phyloP scores from a whole-genome alignment of 2,113 vertebrate genomes.

The Bambusicola thoracicus region DNA sequence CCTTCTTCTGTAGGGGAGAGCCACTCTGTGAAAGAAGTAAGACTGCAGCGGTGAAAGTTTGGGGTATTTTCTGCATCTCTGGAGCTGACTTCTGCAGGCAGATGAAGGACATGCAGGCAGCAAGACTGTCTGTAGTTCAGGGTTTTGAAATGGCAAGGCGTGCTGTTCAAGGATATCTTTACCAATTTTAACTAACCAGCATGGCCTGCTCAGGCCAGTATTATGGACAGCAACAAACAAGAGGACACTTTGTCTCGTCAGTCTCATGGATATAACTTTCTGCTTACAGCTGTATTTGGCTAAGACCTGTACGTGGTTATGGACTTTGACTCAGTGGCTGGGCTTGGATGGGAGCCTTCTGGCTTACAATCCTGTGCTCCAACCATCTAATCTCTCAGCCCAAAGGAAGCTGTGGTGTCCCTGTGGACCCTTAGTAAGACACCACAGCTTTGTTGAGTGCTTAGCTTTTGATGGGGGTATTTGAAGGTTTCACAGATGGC shows the following conservation, averaged over 20 bases:
- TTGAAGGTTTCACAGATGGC: conserved; percentile 55
- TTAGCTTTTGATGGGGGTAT: conserved; percentile 46
- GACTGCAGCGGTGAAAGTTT: background rate
- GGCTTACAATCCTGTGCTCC: conserved; percentile 31
- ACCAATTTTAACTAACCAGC: conserved; percentile 4
- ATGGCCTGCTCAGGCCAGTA: conserved; percentile 15
- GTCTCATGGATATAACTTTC: conserved; percentile 70
- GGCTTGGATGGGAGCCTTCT: conserved; percentile 65
- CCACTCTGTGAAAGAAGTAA: background rate
- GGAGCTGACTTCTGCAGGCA: background rate
- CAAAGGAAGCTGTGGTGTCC: conserved; percentile 61
- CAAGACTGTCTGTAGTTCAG: background rate
- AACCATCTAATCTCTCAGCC: conserved; percentile 60
- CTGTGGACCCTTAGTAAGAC: conserved; percentile 52
- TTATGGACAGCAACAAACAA: conserved; percentile 52
- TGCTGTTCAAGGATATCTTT: background rate
- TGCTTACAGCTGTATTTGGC: conserved; percentile 68
- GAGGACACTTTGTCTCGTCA: conserved; percentile 58
- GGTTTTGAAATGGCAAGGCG: background rate
- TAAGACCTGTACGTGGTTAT: conserved; percentile 50
- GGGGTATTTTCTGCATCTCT: background rate
- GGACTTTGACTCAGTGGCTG: conserved; percentile 66
- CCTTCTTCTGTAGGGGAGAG: background rate
- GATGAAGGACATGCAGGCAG: background rate
- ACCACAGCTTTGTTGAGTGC: conserved; percentile 58